phyloP scores from a whole-genome alignment of 2,888 invertebrate genomes.

The Allolobophora icterica region DNA sequence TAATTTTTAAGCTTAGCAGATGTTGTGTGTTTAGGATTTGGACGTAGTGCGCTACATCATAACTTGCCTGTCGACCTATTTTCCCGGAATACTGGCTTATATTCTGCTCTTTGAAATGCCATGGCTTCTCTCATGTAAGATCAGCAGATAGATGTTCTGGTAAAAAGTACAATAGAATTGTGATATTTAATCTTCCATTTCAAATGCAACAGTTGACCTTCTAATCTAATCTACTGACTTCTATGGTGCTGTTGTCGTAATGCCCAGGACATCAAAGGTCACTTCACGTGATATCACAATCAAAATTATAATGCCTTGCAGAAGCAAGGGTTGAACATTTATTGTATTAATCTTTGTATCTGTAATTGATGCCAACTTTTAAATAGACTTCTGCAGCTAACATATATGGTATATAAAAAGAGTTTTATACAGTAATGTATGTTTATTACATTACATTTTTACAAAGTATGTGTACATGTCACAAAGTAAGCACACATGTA shows the following conservation, averaged over 20 bases:
- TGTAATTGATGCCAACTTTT: too few species aligned
- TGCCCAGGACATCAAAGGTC: too few species aligned
- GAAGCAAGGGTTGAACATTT: too few species aligned
- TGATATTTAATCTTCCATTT: background rate
- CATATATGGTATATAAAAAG: background rate
- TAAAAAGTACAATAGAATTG: background rate
- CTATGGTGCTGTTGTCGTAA: too few species aligned
- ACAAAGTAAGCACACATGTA: too few species aligned
- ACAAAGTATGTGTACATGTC: too few species aligned
- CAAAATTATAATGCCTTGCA: too few species aligned
- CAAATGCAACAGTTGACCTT: background rate
- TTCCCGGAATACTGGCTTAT: conserved; percentile 79
- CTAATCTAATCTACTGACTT: too few species aligned
- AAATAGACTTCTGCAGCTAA: background rate
- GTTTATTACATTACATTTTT: background rate
- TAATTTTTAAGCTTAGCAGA: background rate
- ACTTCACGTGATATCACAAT: too few species aligned
- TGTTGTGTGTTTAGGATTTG: conserved; percentile 72
- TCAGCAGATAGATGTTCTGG: background rate
- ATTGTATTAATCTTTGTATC: too few species aligned
- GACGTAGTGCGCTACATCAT: conserved; percentile 87
- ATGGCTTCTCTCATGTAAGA: conserved; percentile 83
- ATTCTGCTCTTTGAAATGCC: conserved; percentile 91
- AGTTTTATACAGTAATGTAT: background rate
- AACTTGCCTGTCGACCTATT: conserved; percentile 83